Conservation (phyloP, 1,140 invertebrate species). For the Leptopilina boulardi region DNA sequence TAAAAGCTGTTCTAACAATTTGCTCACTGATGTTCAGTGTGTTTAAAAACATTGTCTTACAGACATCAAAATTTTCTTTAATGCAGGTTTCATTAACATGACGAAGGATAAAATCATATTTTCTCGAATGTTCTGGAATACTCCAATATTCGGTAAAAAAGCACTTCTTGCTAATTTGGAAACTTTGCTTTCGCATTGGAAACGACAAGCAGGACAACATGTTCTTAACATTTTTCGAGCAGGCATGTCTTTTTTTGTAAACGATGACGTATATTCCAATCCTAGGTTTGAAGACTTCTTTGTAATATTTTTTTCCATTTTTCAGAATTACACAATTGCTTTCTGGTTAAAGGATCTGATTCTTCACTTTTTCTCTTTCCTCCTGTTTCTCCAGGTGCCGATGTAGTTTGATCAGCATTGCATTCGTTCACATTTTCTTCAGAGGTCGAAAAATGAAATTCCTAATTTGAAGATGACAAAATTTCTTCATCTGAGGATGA, state of each 20-base stretch:
- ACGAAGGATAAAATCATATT: no score
- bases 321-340: not conserved
- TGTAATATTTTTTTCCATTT: not conserved
- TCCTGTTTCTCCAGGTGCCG: no score
- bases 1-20: conserved; percentile 20
- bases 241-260: not conserved
- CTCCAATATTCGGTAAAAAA: not conserved
- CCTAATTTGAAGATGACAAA: no score
- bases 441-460: no score
- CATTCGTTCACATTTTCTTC: no score
- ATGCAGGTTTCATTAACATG: no score
- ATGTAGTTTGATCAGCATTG: no score
- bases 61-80: not conserved
- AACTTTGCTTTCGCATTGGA: conserved; percentile 1
- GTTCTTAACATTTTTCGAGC: not conserved
- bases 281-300: not conserved
- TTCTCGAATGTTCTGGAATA: not conserved
- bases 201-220: conserved; percentile 6
- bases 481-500: no score
- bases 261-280: not conserved
- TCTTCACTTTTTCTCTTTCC: no score
- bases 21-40: conserved; percentile 4
- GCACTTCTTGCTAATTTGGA: not conserved
- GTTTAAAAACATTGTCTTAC: conserved; percentile 7
- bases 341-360: not conserved